Conservation (phyloP, 2,888 invertebrate genomes). For the Melieria omissa region DNA sequence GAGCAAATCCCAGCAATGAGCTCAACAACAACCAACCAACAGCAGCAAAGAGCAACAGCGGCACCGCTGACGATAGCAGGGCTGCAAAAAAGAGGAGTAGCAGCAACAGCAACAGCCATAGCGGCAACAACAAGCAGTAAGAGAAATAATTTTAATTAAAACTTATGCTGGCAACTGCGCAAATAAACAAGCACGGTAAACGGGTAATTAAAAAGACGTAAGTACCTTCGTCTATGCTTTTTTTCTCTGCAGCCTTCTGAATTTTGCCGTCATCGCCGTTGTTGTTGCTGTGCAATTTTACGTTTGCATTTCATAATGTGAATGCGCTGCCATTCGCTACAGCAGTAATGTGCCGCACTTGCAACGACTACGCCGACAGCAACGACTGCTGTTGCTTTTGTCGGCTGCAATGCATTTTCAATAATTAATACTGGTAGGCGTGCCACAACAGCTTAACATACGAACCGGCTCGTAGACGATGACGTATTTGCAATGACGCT, state of each 20-base stretch:
- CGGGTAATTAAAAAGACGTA: slow-evolving; percentile 53
- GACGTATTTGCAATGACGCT: too few species aligned
- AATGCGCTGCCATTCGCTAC: neutral
- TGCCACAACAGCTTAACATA: too few species aligned
- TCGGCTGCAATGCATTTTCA: too few species aligned
- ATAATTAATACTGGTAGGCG: too few species aligned
- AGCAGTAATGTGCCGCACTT: neutral
- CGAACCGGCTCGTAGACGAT: too few species aligned
- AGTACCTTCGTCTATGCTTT: slow-evolving; percentile 18
- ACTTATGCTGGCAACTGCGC: slow-evolving; percentile 47
- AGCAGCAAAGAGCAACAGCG: neutral
- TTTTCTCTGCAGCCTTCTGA: neutral
- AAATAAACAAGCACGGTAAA: slow-evolving; percentile 42
- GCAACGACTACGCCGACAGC: too few species aligned
- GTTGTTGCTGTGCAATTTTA: neutral
- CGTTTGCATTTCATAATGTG: neutral
- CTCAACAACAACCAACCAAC: slow-evolving; percentile 16
- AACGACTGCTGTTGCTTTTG: too few species aligned
- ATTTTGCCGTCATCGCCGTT: neutral
- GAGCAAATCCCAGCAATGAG: slow-evolving; percentile 16
- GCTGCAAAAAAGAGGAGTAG: too few species aligned
- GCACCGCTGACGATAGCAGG: neutral
- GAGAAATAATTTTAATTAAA: slow-evolving; percentile 65
- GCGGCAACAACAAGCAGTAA: slow-evolving; percentile 13
- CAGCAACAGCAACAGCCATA: neutral